Percentiles rank a stretch among this genome's conserved stretches.
phyloP scores from a whole-genome alignment of 2,113 vertebrate genomes.

The Myotis brandtii region DNA sequence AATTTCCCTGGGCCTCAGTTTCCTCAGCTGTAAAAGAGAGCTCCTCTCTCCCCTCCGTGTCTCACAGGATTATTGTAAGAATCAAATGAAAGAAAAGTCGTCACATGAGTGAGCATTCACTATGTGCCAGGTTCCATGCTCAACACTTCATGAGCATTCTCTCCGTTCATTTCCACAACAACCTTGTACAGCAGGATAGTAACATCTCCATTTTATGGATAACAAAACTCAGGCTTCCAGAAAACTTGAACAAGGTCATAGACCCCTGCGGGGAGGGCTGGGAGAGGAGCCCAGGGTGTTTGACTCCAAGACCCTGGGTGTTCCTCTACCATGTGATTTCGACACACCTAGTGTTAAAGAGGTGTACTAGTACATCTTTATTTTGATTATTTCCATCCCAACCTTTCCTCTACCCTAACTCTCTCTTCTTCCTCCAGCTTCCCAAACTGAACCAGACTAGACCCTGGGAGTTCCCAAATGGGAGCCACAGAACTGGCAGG shows the following conservation, averaged over 20 bases:
- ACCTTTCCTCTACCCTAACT: neutral
- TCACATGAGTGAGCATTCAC: neutral
- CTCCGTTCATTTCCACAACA: neutral
- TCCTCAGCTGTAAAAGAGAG: neutral
- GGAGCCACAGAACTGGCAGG: neutral
- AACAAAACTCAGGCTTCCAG: neutral
- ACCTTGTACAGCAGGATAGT: neutral
- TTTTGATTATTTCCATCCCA: neutral
- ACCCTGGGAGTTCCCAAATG: neutral
- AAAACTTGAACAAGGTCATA: neutral
- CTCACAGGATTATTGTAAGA: neutral
- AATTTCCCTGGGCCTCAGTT: neutral
- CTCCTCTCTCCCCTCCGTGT: neutral
- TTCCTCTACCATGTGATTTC: neutral
- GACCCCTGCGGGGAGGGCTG: neutral
- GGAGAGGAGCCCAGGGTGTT: fast-evolving
- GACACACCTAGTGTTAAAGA: neutral
- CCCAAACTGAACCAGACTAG: neutral
- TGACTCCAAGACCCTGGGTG: neutral
- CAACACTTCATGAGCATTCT: neutral
- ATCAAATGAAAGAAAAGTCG: neutral
- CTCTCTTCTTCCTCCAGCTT: neutral
- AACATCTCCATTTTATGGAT: neutral
- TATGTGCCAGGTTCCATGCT: neutral
- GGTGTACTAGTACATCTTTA: neutral